Conservation (phyloP, 1,140 invertebrate species). For the Popillia japonica region DNA sequence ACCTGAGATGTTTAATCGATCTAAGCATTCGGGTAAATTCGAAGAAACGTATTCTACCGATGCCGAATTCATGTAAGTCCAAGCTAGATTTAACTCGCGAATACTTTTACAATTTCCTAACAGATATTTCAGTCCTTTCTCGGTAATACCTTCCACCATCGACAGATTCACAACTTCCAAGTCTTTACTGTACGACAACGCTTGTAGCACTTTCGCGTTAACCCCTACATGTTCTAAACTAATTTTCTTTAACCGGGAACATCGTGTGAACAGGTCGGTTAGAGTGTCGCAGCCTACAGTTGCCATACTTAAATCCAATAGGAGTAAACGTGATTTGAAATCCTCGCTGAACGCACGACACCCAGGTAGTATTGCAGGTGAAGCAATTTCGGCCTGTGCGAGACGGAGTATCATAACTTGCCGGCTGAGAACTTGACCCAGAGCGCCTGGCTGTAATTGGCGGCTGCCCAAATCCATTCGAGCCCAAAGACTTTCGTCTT, state of each 20-base stretch:
- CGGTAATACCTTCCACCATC: slow-evolving; percentile 73
- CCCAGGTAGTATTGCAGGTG: slow-evolving; percentile 63
- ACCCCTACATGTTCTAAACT: slow-evolving; percentile 81
- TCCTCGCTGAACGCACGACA: slow-evolving; percentile 56
- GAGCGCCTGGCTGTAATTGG: slow-evolving; percentile 69
- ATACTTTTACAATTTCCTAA: slow-evolving; percentile 68
- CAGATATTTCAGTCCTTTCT: slow-evolving; percentile 68
- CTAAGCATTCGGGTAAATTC: slow-evolving; percentile 70
- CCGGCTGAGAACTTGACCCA: slow-evolving; percentile 75
- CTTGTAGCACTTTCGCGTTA: slow-evolving; percentile 68
- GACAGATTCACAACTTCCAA: slow-evolving; percentile 79
- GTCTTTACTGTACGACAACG: slow-evolving; percentile 72
- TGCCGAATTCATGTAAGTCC: slow-evolving; percentile 74
- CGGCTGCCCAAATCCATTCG: slow-evolving; percentile 80
- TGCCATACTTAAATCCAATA: slow-evolving; percentile 85
- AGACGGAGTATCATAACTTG: slow-evolving; percentile 79
- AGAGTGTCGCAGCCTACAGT: slow-evolving; percentile 70
- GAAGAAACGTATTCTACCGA: slow-evolving; percentile 70
- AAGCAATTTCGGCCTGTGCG: slow-evolving; percentile 60
- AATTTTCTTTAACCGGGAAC: slow-evolving; percentile 78
- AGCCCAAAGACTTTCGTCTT: slow-evolving; percentile 85
- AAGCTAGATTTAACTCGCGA: slow-evolving; percentile 77
- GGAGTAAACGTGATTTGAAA: slow-evolving; percentile 70
- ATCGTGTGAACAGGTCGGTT: slow-evolving; percentile 70
- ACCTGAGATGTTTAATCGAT: slow-evolving; percentile 82